Evolutionary conservation across 1,140 invertebrate genomes (phyloP).

Genomic region (Drosophila ambigua): DNA sequence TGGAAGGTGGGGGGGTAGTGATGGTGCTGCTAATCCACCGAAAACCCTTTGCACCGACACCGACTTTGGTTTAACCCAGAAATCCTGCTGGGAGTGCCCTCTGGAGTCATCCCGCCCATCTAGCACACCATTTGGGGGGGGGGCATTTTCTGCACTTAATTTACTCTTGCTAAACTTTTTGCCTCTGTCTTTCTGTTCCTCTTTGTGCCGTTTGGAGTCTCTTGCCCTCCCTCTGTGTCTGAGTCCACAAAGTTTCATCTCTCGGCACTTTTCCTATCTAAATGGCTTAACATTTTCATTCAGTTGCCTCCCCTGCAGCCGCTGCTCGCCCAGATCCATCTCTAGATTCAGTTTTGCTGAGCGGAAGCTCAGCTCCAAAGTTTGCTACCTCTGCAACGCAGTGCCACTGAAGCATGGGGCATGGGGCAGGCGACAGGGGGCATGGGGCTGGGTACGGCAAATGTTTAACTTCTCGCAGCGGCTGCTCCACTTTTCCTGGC

Average conservation of each 20-base stretch:
- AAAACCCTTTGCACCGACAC: background rate
- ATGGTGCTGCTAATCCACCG: too few species aligned
- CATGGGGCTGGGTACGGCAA: constrained; percentile 2
- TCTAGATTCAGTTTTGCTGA: background rate
- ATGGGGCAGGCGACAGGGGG: background rate
- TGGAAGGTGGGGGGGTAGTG: too few species aligned
- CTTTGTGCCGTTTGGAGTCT: constrained; percentile 1
- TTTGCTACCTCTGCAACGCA: background rate
- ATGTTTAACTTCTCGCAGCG: constrained; percentile 51
- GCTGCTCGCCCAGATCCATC: background rate
- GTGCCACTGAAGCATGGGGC: too few species aligned
- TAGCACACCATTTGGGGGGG: background rate
- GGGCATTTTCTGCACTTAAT: constrained; percentile 41
- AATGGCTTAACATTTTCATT: constrained; percentile 59
- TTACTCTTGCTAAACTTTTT: constrained; percentile 47
- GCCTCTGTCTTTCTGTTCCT: constrained; percentile 4
- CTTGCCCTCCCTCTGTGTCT: background rate
- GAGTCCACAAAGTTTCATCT: constrained; percentile 52
- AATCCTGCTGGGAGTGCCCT: background rate
- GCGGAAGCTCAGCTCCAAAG: constrained; percentile 17
- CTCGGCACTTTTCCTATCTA: constrained; percentile 49
- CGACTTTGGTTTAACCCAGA: constrained; percentile 13
- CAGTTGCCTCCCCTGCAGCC: constrained; percentile 21
- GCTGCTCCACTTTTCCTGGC: constrained; percentile 40
- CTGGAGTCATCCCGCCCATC: too few species aligned